Conservation (phyloP, 2,797 vertebrate genomes). For the Girardinus metallicus region DNA sequence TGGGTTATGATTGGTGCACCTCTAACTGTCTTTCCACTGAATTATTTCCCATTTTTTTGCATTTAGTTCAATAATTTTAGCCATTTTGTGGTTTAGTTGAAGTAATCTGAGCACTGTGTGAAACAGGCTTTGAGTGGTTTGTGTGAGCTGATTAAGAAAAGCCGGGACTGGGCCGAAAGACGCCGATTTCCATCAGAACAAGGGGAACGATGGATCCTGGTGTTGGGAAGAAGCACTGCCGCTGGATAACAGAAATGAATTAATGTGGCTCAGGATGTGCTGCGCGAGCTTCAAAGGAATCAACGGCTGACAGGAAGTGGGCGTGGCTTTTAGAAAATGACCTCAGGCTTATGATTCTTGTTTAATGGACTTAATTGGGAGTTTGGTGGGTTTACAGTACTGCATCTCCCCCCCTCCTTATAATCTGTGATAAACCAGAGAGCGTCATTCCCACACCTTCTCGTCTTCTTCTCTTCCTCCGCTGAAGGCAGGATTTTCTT, state of each 20-base stretch:
- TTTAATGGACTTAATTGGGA: slow-evolving; percentile 34
- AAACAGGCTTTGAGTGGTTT: slow-evolving; percentile 15
- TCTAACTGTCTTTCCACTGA: background rate
- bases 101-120: background rate
- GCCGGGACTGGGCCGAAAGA: slow-evolving; percentile 59
- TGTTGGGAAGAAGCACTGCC: background rate
- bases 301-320: slow-evolving; percentile 49
- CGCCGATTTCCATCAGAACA: slow-evolving; percentile 51
- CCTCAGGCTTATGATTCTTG: slow-evolving; percentile 39
- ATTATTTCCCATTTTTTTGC: background rate
- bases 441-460: slow-evolving; percentile 41
- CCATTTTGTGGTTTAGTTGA: background rate
- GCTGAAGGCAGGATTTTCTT: slow-evolving; percentile 43
- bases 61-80: background rate
- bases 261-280: slow-evolving; percentile 16
- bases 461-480: slow-evolving; percentile 35
- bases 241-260: slow-evolving; percentile 9
- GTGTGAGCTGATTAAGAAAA: slow-evolving; percentile 40
- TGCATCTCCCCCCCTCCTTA: slow-evolving; percentile 37
- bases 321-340: slow-evolving; percentile 47
- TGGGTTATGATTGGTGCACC: background rate
- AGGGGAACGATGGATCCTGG: slow-evolving; percentile 29
- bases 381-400: slow-evolving; percentile 36
- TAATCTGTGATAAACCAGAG: slow-evolving; percentile 51
- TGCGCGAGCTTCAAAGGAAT: slow-evolving; percentile 21